A percentile compares a stretch with the other conserved stretches of the same genome.
Evolutionary conservation across 2,888 invertebrate genomes (phyloP).

Genomic region (Coenonympha arcania): DNA sequence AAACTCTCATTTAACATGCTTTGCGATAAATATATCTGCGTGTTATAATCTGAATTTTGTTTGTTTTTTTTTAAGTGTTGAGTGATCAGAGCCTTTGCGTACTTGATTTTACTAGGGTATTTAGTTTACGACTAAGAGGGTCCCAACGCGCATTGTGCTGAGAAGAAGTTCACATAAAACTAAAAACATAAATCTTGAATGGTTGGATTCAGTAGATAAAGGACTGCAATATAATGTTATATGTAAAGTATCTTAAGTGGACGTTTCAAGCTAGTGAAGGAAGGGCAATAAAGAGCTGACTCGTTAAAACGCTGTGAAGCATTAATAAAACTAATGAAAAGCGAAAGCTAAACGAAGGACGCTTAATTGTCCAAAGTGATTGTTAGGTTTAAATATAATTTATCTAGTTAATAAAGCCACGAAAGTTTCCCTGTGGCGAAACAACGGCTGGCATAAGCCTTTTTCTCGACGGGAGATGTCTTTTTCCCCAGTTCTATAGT

Average conservation of each 20-base stretch:
- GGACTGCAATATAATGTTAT: not conserved
- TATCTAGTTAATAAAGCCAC: constrained; percentile 5
- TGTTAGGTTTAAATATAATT: not conserved
- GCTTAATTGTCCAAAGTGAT: not conserved
- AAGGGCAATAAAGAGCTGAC: not conserved
- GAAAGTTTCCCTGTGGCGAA: constrained; percentile 4
- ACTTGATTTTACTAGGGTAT: too few relatives aligned
- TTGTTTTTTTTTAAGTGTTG: too few relatives aligned
- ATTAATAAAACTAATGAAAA: not conserved
- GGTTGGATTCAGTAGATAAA: not conserved
- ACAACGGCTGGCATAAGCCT: constrained; percentile 5
- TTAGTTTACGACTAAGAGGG: too few relatives aligned
- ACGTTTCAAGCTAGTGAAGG: not conserved
- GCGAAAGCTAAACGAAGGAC: not conserved
- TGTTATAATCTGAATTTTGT: too few relatives aligned
- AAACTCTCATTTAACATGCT: not conserved
- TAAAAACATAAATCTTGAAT: not conserved
- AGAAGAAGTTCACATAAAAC: not conserved
- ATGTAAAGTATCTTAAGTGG: not conserved
- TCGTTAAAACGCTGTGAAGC: not conserved
- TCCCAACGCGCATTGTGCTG: too few relatives aligned
- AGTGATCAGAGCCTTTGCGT: too few relatives aligned
- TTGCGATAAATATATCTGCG: not conserved
- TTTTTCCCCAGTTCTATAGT: constrained; percentile 13
- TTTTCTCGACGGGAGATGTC: constrained; percentile 6